Conservation (phyloP, 2,888 invertebrate species). For the Agriotes lineatus region DNA sequence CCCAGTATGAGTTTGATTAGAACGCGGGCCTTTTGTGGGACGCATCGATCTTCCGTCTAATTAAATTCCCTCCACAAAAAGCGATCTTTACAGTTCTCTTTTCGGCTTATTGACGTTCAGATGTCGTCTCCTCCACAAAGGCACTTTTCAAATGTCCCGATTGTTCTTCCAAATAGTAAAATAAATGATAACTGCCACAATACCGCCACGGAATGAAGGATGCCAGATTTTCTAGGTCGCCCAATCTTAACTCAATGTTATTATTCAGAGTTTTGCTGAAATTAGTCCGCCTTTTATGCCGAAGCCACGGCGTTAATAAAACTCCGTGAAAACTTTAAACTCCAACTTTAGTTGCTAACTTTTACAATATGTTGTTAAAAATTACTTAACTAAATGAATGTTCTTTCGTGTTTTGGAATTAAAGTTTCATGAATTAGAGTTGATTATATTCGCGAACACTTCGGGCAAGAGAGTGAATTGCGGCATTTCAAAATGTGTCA, state of each 20-base stretch:
- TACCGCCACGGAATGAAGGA: background rate
- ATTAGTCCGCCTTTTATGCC: no score
- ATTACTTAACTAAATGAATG: no score
- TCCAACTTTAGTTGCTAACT: no score
- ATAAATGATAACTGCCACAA: conserved; percentile 11
- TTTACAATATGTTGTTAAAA: no score
- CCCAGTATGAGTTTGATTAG: conserved; percentile 38
- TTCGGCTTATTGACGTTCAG: conserved; percentile 44
- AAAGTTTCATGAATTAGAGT: no score
- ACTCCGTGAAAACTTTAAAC: no score
- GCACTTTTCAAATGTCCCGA: conserved; percentile 34
- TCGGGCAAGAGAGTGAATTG: no score
- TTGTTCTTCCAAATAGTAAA: conserved; percentile 24
- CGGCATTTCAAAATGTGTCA: no score
- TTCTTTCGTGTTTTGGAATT: no score
- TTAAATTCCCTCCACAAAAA: conserved; percentile 48
- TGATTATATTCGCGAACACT: no score
- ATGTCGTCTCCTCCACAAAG: conserved; percentile 22
- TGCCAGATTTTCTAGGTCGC: conserved; percentile 4
- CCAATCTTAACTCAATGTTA: conserved; percentile 4
- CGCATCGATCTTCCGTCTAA: conserved; percentile 45
- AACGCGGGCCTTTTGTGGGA: conserved; percentile 31
- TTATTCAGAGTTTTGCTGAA: no score
- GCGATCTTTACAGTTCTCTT: conserved; percentile 45
- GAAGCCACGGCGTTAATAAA: no score